Evolutionary conservation across 2,888 invertebrate species (phyloP).

Genomic region (Drosophila falleni): DNA sequence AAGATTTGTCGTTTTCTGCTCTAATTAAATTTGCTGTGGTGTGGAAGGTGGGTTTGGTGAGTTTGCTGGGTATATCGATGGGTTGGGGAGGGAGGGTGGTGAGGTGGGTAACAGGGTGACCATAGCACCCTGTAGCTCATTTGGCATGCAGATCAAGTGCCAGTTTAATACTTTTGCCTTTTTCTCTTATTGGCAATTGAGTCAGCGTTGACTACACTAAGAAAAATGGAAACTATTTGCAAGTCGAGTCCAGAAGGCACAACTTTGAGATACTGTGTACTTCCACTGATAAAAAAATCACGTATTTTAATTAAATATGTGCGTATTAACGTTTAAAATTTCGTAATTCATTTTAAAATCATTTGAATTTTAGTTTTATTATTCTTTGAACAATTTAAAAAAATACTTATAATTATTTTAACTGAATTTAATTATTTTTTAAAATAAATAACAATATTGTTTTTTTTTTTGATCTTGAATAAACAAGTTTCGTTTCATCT

Average conservation of each 20-base stretch:
- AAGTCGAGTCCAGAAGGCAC: too few relatives aligned
- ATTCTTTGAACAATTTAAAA: too few relatives aligned
- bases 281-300: too few relatives aligned
- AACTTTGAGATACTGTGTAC: too few relatives aligned
- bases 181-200: constrained; percentile 47
- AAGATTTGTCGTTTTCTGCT: constrained; percentile 49
- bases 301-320: too few relatives aligned
- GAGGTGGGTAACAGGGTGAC: not conserved
- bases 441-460: too few relatives aligned
- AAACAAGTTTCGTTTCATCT: too few relatives aligned
- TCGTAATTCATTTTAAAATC: not conserved
- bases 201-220: constrained; percentile 29
- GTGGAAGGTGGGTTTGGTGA: not conserved
- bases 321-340: not conserved
- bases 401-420: too few relatives aligned
- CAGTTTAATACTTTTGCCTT: constrained; percentile 65
- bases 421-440: too few relatives aligned
- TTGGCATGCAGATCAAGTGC: constrained; percentile 65
- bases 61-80: too few relatives aligned
- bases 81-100: not conserved
- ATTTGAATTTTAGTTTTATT: too few relatives aligned
- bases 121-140: constrained; percentile 29
- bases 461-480: too few relatives aligned
- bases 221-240: not conserved
- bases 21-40: constrained; percentile 57